Percentiles rank a stretch among this genome's conserved stretches.
phyloP scores from a whole-genome alignment of 2,113 vertebrate genomes.

The Nycticorax nycticorax region DNA sequence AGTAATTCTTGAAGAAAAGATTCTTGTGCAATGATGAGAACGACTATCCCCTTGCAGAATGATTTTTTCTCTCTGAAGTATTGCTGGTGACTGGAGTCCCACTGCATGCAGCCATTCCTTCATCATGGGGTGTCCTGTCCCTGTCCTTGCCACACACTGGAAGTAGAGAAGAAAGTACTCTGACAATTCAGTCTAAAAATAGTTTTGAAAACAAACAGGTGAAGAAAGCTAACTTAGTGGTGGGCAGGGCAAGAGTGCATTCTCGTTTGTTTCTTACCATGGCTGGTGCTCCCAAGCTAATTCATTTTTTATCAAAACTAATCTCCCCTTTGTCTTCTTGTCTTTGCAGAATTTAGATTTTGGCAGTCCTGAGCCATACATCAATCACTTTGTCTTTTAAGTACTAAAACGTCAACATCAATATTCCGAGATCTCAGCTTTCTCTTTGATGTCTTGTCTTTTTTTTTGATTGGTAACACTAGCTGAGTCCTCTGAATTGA shows the following conservation, averaged over 20 bases:
- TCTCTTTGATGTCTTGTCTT: background rate
- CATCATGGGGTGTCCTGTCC: background rate
- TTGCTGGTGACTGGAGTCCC: background rate
- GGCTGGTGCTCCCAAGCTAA: background rate
- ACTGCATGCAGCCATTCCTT: background rate
- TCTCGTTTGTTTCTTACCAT: background rate
- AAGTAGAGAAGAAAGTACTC: background rate
- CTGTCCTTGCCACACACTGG: background rate
- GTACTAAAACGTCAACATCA: background rate
- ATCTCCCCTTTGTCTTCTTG: background rate
- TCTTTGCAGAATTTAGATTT: slow-evolving; percentile 5
- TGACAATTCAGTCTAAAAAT: background rate
- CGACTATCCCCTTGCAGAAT: background rate
- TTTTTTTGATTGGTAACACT: background rate
- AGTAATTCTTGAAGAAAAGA: background rate
- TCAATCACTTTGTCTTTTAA: background rate
- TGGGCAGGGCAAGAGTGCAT: background rate
- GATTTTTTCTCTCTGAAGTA: background rate
- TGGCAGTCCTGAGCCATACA: background rate
- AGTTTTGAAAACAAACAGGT: background rate
- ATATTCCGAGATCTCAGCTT: slow-evolving; percentile 2
- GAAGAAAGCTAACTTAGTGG: background rate
- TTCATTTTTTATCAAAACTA: background rate
- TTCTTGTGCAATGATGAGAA: background rate
- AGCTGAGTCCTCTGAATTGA: background rate